Conservation (phyloP, 2,797 vertebrate species). For the Acanthiza pusilla region DNA sequence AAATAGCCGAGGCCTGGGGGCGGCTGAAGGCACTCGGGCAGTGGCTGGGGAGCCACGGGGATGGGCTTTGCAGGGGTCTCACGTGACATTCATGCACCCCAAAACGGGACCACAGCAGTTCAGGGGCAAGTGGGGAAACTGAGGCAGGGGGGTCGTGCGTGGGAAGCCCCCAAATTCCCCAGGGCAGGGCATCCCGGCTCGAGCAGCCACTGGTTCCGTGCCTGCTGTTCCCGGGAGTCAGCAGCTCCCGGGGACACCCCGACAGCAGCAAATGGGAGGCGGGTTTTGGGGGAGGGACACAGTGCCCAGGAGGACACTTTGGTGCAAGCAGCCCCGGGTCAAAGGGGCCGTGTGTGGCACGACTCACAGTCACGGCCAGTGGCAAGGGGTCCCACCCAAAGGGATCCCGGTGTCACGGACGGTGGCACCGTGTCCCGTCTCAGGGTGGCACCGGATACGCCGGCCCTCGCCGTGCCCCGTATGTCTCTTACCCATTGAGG, state of each 20-base stretch:
- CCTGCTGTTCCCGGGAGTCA: background rate
- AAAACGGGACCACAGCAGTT: background rate
- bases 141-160: background rate
- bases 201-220: background rate
- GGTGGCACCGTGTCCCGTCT: background rate
- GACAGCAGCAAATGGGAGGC: background rate
- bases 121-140: background rate
- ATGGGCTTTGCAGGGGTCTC: background rate
- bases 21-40: background rate
- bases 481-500: constrained; percentile 11
- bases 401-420: background rate
- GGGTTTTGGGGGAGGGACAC: too few species aligned
- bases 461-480: background rate
- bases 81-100: background rate
- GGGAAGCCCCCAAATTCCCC: background rate
- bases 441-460: background rate
- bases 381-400: background rate
- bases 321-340: background rate
- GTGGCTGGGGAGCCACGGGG: background rate
- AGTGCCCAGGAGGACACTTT: background rate
- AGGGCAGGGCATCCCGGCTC: background rate
- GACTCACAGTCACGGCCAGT: background rate
- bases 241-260: background rate
- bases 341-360: background rate
- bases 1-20: background rate